Evolutionary conservation across 2,113 vertebrate genomes (phyloP), one percentile per base, ranked within the genome.

Genomic region (Oenanthe melanoleuca): DNA sequence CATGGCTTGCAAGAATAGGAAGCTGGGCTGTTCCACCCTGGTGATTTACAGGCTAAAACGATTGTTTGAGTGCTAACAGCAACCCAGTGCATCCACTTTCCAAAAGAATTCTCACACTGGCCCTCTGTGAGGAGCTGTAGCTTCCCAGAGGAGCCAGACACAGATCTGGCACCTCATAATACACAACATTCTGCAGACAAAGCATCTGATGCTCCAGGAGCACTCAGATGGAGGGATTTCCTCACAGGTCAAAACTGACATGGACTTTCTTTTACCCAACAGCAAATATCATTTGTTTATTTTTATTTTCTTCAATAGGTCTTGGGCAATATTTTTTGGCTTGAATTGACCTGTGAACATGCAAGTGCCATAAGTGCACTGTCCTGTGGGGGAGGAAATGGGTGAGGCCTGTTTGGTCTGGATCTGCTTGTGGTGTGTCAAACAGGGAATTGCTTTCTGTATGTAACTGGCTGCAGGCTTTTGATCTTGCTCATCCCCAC

Each of bases 401-500:
- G 79, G 80, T 61, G 82, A 94, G 89, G 70, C 14, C 83, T 82
- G 61, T 94, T 95, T 92, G 92, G 92, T 85, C 93, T 94, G 89
- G 92, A 88, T 73, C 60, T 81, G 66, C 44, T 69, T 38, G 71
- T 67, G 63, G 60, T 37, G 69, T 80, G 61, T 69, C 37, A 70
- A 93, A 59, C 20, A n/a, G 52, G 55, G 89, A 88, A 90, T 64
- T 84, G 67, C 16, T 2, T 63, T 52, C 87, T 77, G 16, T 8
- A 3, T 74, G 67, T 66, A 92, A 90, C 56, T 6, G 9, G 31
- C 64, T 80, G 88, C 75, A 45, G 56, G 67, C 20, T 94, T 88
- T 80, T 96, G 71, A 94, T 95, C 82, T 92, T 94, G 92, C 69
- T 96, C 88, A 96, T 93, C 95, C 60, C 65, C 56, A 56, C 5